Evolutionary conservation across 2,888 invertebrate genomes (phyloP).

Genomic region (Xanthia icteritia): DNA sequence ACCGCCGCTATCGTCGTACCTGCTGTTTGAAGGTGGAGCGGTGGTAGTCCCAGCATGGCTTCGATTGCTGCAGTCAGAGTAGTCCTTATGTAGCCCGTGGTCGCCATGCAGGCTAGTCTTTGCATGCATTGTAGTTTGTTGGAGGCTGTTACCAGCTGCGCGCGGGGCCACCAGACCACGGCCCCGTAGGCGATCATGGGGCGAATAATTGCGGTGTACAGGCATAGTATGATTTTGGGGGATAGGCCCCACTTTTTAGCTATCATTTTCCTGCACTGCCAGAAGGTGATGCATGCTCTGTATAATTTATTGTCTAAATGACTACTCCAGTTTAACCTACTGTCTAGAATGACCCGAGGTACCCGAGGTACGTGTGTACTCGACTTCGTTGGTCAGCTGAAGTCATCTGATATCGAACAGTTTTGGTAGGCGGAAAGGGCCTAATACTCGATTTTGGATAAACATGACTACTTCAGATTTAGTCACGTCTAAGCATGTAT

Average conservation of each 20-base stretch:
- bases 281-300: background rate
- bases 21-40: background rate
- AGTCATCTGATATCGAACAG: background rate
- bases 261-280: background rate
- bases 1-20: no score
- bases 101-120: background rate
- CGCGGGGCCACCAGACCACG: background rate
- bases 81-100: background rate
- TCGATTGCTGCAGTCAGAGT: no score
- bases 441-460: no score
- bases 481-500: conserved; percentile 4
- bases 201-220: background rate
- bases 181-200: background rate
- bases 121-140: background rate
- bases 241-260: background rate
- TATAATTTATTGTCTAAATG: no score
- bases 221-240: background rate
- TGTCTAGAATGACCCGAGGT: background rate
- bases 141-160: background rate
- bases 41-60: background rate
- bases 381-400: background rate
- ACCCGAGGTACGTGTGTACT: background rate
- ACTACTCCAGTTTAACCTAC: background rate
- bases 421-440: background rate
- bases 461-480: no score